Conservation (phyloP, 2,113 vertebrate genomes). For the human region GRCh38 chr3:100933001-100933500, state of each 20-base stretch:
- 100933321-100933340: neutral
- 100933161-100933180: neutral
- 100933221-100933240: constrained; percentile 2
- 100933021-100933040: neutral
- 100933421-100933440: neutral
- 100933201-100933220: neutral
- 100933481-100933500: neutral
- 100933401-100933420: neutral
- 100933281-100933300: constrained; percentile 17
- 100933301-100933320: neutral
- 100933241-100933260: neutral
- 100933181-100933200: neutral
- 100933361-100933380: neutral
- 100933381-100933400: neutral
- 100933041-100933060: neutral
- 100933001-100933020: neutral
- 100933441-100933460: neutral
- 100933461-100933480: neutral
- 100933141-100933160: neutral
- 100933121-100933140: neutral
- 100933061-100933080: neutral
- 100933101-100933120: neutral
- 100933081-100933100: neutral
- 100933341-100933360: neutral
- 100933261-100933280: neutral